Conservation (phyloP, 2,888 invertebrate genomes). For the Dryobota labecula region DNA sequence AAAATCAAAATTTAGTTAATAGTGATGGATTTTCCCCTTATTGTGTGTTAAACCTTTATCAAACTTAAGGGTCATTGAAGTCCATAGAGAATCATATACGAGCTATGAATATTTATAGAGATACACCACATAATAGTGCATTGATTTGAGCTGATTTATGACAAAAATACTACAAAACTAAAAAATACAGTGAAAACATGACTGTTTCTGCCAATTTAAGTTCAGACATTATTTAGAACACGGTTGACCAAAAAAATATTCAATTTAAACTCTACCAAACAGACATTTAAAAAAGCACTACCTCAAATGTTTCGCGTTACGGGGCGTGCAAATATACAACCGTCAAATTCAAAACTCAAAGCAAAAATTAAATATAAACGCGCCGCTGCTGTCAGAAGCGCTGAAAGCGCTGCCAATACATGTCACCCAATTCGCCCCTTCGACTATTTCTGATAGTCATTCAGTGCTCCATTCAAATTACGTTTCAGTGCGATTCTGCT, state of each 20-base stretch:
- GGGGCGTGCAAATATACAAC: too few relatives aligned
- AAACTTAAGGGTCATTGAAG: neutral
- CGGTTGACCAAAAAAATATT: neutral
- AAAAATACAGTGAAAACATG: neutral
- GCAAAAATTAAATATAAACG: constrained; percentile 23
- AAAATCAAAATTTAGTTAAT: neutral
- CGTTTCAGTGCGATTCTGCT: constrained; percentile 71
- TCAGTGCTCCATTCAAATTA: constrained; percentile 81
- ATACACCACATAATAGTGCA: neutral
- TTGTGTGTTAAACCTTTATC: neutral
- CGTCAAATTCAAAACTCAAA: constrained; percentile 18
- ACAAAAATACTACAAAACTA: too few relatives aligned
- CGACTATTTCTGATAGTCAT: constrained; percentile 86
- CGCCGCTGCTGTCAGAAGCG: constrained; percentile 69
- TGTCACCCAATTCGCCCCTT: constrained; percentile 77
- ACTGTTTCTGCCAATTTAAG: too few relatives aligned
- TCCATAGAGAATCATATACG: neutral
- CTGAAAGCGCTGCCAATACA: constrained; percentile 64
- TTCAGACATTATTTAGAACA: constrained; percentile 10
- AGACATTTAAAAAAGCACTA: neutral
- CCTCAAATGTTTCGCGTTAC: too few relatives aligned
- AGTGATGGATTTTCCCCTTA: neutral
- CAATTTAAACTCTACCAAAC: neutral
- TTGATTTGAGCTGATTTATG: neutral
- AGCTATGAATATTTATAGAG: constrained; percentile 1